Evolutionary conservation across 2,113 vertebrate genomes (phyloP), one percentile per base, ranked within the genome.

Genomic region (Neotoma lepida): DNA sequence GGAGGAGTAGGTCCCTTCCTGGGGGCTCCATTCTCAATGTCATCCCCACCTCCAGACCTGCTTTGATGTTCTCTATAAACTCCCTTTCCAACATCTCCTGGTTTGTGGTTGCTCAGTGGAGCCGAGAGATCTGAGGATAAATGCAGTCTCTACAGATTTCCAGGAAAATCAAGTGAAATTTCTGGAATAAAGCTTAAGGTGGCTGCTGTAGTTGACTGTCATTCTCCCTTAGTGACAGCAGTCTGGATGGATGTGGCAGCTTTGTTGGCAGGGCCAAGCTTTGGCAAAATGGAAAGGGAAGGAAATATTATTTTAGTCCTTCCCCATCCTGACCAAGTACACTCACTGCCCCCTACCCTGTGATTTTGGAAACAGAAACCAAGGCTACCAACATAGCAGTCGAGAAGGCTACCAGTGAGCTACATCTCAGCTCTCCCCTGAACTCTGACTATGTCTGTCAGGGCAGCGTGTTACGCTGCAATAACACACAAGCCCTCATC

Each of bases 91-190:
- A 58, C 95, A 86, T 44, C 28, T 95, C 9, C 73, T 85, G 86
- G 91, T 90, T 80, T 95, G 87, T 2, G 74, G 85, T 56, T 92
- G 90, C 82, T 96, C 70, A 24, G 96, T 33, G 61, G 89, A 56
- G 80, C 90, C 58, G 54, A 82, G 20, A 70, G 68, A 39, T 78
- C 94, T 95, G 92, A 84, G 86, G 80, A 85, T 89, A 92, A 96
- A 96, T 0, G 56, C 71, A 33, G 49, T 13, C 33, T 91, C 35
- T 86, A 33, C 39, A 44, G 81, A 93, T n/a, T n/a, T 33, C 64
- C 70, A 92, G 87, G 87, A 70, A 96, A 96, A 90, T 96, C 89
- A 80, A 94, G 90, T 82, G 93, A 96, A 96, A 91, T 95, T 66
- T 68, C 86, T 86, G 77, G 88, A 82, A 0, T 14, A 84, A 82